These are phyloP conservation scores for Caenorhabditis zanzibari DNA, from an alignment of 2,888 invertebrate species.

Conservation along the genomic window DNA sequence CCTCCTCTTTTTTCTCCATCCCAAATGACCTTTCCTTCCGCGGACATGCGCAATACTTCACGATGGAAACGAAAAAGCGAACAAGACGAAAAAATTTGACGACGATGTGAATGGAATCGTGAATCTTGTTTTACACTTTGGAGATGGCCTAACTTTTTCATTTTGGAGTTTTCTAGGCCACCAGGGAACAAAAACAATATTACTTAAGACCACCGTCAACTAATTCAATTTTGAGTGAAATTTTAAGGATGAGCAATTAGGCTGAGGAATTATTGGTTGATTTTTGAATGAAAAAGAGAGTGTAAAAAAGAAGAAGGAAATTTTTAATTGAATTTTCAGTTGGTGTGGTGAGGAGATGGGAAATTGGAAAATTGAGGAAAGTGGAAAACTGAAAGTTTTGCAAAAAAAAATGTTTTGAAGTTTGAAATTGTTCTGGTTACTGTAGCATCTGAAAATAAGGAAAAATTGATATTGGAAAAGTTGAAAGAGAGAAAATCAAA, in stretches of 20 bases:
- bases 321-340: constrained; percentile 13
- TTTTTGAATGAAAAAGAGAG: constrained; percentile 1
- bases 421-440: too few relatives aligned
- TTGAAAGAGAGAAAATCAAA: too few relatives aligned
- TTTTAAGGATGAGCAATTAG: too few relatives aligned
- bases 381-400: neutral
- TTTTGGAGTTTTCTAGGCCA: too few relatives aligned
- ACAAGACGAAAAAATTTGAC: neutral
- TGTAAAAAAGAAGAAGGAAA: neutral
- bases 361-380: neutral
- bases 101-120: neutral
- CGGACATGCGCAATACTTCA: neutral
- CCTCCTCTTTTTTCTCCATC: constrained; percentile 8
- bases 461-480: too few relatives aligned
- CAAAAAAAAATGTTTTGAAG: too few relatives aligned
- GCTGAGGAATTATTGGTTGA: too few relatives aligned
- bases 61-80: neutral
- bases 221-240: too few relatives aligned
- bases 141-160: too few relatives aligned
- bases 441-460: too few relatives aligned
- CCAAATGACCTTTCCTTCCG: constrained; percentile 26
- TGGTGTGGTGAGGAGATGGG: neutral
- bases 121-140: neutral
- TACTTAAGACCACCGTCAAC: neutral
- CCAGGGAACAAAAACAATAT: too few relatives aligned